Conservation (phyloP, 1,140 invertebrate genomes). For the Cryptotermes secundus region DNA sequence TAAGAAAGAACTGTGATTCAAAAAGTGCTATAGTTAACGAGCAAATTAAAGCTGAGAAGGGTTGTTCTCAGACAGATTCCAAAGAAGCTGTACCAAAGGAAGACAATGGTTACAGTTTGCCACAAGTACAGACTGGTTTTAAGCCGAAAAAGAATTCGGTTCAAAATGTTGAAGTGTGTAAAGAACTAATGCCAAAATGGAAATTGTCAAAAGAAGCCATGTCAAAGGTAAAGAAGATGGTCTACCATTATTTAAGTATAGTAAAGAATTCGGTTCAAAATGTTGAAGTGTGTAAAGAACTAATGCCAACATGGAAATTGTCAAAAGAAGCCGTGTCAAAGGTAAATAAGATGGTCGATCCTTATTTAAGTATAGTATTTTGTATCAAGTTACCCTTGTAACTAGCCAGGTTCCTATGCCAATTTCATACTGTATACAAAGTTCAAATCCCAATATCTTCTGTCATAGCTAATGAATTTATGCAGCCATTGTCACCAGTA, state of each 20-base stretch:
- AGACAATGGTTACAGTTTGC: conserved; percentile 43
- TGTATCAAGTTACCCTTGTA: no score
- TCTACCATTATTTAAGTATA: background rate
- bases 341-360: conserved; percentile 11
- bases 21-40: background rate
- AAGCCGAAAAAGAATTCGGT: conserved; percentile 43
- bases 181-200: conserved; percentile 48
- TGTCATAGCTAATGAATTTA: no score
- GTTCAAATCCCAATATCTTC: no score
- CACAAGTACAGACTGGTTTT: conserved; percentile 44
- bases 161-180: conserved; percentile 33
- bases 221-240: conserved; percentile 28
- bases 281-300: conserved; percentile 39
- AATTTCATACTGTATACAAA: no score
- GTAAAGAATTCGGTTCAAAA: conserved; percentile 34
- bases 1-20: background rate
- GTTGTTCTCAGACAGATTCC: background rate
- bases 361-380: background rate
- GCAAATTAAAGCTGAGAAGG: background rate
- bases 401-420: no score
- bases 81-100: conserved; percentile 19
- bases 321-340: conserved; percentile 42
- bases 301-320: conserved; percentile 49
- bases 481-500: no score
- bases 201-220: conserved; percentile 45